A percentile compares a stretch with the other conserved stretches of the same genome.
phyloP scores from a whole-genome alignment of 2,113 vertebrate genomes.

The Tupaia chinensis region DNA sequence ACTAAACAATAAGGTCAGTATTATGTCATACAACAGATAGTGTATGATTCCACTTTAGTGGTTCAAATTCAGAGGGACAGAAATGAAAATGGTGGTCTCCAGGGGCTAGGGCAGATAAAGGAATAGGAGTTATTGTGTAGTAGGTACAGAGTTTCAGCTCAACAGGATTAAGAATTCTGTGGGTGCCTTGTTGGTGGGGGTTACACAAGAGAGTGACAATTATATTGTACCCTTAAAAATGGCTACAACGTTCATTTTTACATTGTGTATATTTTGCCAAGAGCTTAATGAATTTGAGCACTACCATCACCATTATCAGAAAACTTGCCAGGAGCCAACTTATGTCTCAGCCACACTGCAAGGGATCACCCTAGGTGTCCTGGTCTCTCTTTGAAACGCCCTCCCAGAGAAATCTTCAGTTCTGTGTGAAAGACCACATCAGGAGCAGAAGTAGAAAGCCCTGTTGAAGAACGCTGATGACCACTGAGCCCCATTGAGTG shows the following conservation, averaged over 20 bases:
- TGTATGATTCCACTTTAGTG: neutral
- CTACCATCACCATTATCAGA: neutral
- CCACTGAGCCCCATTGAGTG: neutral
- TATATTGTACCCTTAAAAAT: neutral
- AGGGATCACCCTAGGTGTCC: neutral
- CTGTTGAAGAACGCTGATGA: neutral
- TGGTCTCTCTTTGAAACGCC: neutral
- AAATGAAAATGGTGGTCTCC: neutral
- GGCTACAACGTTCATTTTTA: neutral
- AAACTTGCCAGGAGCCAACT: neutral
- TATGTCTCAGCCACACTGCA: too few species aligned
- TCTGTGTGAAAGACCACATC: neutral
- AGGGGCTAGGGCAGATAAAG: too few species aligned
- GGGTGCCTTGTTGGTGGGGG: neutral
- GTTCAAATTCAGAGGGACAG: neutral
- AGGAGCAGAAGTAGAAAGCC: neutral
- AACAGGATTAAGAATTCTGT: neutral
- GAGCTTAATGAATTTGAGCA: fast-evolving
- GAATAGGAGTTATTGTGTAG: neutral
- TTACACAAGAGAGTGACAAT: neutral
- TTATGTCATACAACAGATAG: neutral
- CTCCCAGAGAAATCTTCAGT: neutral
- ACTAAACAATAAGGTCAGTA: neutral
- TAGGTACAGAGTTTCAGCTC: neutral
- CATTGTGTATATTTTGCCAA: neutral